Evolutionary conservation across 2,888 invertebrate genomes (phyloP).

Genomic region (Agrilus biguttatus): DNA sequence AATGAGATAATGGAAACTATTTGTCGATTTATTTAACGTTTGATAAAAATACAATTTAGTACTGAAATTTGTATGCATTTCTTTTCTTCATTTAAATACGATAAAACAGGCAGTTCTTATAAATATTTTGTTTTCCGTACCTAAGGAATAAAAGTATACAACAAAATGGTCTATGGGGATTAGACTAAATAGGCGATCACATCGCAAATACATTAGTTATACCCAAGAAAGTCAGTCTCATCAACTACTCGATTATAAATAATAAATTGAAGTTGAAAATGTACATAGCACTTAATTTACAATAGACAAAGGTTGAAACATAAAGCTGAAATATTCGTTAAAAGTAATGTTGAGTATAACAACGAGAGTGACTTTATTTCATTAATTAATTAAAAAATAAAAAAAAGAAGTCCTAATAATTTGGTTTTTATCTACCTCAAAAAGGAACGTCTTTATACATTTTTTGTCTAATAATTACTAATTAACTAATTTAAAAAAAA

Average conservation of each 20-base stretch:
- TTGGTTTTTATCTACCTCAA: too few relatives aligned
- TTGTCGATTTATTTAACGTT: conserved; percentile 17
- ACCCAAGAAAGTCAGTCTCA: conserved; percentile 17
- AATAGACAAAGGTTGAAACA: too few relatives aligned
- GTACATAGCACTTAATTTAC: background rate
- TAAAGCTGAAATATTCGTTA: too few relatives aligned
- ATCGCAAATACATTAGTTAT: conserved; percentile 15
- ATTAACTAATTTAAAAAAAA: too few relatives aligned
- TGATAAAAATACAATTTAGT: conserved; percentile 23
- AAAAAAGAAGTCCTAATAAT: too few relatives aligned
- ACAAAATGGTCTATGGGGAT: conserved; percentile 5
- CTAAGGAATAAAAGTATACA: too few relatives aligned
- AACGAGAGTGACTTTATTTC: too few relatives aligned
- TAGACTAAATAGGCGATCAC: conserved; percentile 6
- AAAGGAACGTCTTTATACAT: too few relatives aligned
- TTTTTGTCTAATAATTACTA: too few relatives aligned
- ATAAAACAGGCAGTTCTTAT: conserved; percentile 10
- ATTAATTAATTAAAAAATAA: too few relatives aligned
- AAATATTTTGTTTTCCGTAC: conserved; percentile 1
- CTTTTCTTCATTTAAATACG: conserved; percentile 11
- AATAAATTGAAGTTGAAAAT: conserved; percentile 6
- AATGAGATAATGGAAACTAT: conserved; percentile 1
- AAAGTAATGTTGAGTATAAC: too few relatives aligned
- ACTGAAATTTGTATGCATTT: conserved; percentile 17
- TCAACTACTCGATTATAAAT: conserved; percentile 11